A percentile compares a stretch with the other conserved stretches of the same genome.
These are phyloP conservation scores for Drosophila orosa DNA, from an alignment of 1,140 invertebrate species.

Conservation along the genomic window DNA sequence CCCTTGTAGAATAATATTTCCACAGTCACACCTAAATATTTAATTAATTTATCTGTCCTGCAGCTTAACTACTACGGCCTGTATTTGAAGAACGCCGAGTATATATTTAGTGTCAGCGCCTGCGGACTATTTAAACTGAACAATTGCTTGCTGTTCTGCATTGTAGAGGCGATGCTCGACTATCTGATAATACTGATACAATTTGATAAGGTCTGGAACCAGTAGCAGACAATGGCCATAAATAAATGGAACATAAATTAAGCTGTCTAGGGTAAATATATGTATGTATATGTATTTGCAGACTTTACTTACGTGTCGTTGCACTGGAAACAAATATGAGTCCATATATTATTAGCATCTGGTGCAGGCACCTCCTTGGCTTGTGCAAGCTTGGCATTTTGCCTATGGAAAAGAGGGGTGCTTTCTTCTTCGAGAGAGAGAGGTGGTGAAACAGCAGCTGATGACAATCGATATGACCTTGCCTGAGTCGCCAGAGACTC, in stretches of 20 bases:
- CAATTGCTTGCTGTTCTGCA: conserved; percentile 57
- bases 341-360: conserved; percentile 57
- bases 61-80: conserved; percentile 60
- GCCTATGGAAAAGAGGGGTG: neutral
- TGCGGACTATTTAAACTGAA: conserved; percentile 67
- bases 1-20: neutral
- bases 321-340: conserved; percentile 67
- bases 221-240: conserved; percentile 49
- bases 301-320: conserved; percentile 67
- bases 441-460: conserved; percentile 20
- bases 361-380: conserved; percentile 50
- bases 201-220: conserved; percentile 70
- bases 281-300: conserved; percentile 3
- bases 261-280: conserved; percentile 20
- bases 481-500: conserved; percentile 25
- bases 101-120: conserved; percentile 39
- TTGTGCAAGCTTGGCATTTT: conserved; percentile 40
- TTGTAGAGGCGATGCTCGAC: conserved; percentile 51
- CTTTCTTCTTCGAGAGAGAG: neutral
- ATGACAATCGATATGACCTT: conserved; percentile 76
- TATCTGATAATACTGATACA: conserved; percentile 72
- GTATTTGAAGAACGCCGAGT: conserved; percentile 48
- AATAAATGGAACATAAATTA: conserved; percentile 24
- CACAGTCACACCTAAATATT: neutral
- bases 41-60: conserved; percentile 5